Conservation (phyloP, 2,888 invertebrate genomes). For the Eulithis prunata region DNA sequence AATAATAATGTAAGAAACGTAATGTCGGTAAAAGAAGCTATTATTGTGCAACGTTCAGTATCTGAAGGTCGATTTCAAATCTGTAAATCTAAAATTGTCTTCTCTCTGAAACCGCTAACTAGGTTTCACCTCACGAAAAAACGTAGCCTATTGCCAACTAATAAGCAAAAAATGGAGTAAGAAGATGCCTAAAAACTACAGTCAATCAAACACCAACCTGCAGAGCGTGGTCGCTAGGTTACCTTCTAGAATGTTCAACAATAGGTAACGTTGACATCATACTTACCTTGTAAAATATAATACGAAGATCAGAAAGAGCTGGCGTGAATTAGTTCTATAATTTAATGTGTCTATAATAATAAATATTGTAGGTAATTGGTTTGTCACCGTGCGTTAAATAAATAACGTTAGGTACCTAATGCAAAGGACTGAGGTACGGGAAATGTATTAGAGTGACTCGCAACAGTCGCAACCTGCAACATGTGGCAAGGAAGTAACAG, state of each 20-base stretch:
- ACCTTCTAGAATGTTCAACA: slow-evolving; percentile 26
- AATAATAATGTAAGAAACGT: slow-evolving; percentile 36
- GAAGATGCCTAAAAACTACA: slow-evolving; percentile 41
- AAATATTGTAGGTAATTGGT: too few relatives aligned
- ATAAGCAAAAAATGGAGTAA: slow-evolving; percentile 42
- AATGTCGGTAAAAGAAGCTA: slow-evolving; percentile 37
- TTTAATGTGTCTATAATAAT: too few relatives aligned
- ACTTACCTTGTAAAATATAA: background rate
- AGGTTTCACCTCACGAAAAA: slow-evolving; percentile 56
- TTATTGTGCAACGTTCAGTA: slow-evolving; percentile 46
- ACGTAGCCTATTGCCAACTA: slow-evolving; percentile 29
- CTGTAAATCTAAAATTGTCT: slow-evolving; percentile 44
- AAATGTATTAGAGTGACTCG: too few relatives aligned
- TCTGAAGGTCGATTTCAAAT: slow-evolving; percentile 59
- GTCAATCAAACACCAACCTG: slow-evolving; percentile 44
- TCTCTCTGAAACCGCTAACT: slow-evolving; percentile 44
- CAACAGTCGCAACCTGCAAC: too few relatives aligned
- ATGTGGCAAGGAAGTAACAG: too few relatives aligned
- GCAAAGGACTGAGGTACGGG: too few relatives aligned
- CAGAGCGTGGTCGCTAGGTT: slow-evolving; percentile 19
- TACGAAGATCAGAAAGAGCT: background rate
- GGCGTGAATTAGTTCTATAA: too few relatives aligned
- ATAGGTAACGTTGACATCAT: slow-evolving; percentile 30
- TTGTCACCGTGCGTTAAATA: too few relatives aligned
- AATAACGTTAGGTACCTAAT: too few relatives aligned